Evolutionary conservation across 2,888 invertebrate species (phyloP), one percentile per base, ranked within the genome.

Genomic region (Drosophila diplacantha): DNA sequence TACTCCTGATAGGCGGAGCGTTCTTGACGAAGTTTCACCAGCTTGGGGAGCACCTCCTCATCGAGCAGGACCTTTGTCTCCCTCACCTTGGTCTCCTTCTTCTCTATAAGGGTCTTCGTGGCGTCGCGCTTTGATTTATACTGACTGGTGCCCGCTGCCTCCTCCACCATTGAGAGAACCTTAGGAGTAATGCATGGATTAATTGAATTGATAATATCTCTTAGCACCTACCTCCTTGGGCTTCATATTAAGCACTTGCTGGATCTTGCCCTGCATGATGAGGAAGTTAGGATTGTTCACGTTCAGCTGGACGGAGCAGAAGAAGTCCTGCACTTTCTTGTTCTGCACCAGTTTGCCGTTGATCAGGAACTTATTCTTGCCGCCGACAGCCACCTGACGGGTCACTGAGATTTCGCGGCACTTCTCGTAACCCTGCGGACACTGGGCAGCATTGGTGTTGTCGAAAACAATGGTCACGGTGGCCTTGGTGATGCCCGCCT

Each of bases 231-330:
- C 96, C 91, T 99, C 99, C 43, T 93, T 92, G 0, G 99, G 98
- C 86, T 98, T 99, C 99, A 99, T 99, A 87, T 97, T 99, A 26
- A 99, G 90, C 3, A 99, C 99, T 90, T 99, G 99, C 2, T 99
- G 99, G 74, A 99, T 98, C 71, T 97, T 92, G 0, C 99, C 99
- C 90, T 99, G 99, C 99, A 99, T 99, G 84, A 99, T 99, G 34
- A 99, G 92, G 89, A 99, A 99, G 88, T 99, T 98, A 0, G 99
- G 99, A 90, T 99, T 99, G 89, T 99, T 99, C 3, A 99, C 97
- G 85, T 99, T 99, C 37, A 99, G 90, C 86, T 98, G 98, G 7
- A 99, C 94, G 0, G 98, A 97, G 81, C 97, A 96, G 89, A 99
- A 99, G 85, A 99, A 90, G 88, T 99, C 99, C 38, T 93, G 93